Base-by-base conservation (phyloP, 1,140 invertebrate genomes). In the Liolophura sinensis region DNA sequence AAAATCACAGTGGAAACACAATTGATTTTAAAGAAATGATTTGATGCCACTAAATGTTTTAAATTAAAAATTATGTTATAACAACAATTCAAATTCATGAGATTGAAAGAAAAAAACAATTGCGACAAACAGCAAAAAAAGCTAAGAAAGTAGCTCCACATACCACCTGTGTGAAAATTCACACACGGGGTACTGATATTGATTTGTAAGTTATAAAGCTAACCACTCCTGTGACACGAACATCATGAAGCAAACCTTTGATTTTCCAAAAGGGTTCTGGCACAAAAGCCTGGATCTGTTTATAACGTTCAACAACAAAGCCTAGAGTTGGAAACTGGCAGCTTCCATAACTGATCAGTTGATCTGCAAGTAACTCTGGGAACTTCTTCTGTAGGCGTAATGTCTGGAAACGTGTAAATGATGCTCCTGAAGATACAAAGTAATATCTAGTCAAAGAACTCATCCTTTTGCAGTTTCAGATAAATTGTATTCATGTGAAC, bases 261-360 rank as follows among this genome's bases (percentile, higher is more conserved):
- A 99, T 81, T 65, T 95, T 91, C 96, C 96, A 99, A 86, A 95
- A 99, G 7, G 93, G 89, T 86, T 99, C 97, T 4, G 97, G 93
- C 82, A 98, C 96, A 79, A 99, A 99, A 6, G 93, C 94, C 79
- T 98, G 94, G 65, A 99, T 99, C 80, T 95, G 91, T 86, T 99
- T 98, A 82, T 99, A 97, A 54, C 98, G 88, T 79, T 97, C 94
- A 0, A 99, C 98, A 87, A 98, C 99, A 86, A 99, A 99, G 12
- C 97, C 97, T 18, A 99, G 86, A 0, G 98, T 99, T 15, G 98
- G 98, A 22, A 97, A 99, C 88, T 99, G 98, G 79, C 98, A 99
- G 15, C 98, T 98, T 0, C 98, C 98, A 85, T 97, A 99, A 84
- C 96, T 99, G 27, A 99, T 92, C 0, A 99, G 82, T 80, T 91